phyloP scores from a whole-genome alignment of 1,140 invertebrate species.

The Lineus longissimus region DNA sequence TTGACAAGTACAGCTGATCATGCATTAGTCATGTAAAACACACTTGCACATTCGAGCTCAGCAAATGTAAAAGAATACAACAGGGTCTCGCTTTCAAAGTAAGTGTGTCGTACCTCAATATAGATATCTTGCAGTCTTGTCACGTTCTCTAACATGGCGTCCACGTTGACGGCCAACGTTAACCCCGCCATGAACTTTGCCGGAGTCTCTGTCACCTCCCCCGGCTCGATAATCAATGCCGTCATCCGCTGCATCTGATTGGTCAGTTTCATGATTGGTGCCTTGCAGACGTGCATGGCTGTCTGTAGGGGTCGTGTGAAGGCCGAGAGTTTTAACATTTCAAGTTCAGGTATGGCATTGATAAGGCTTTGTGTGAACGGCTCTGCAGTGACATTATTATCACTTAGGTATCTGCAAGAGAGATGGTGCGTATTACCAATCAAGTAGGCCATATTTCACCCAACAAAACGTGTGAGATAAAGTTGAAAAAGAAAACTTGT shows the following conservation, averaged over 20 bases:
- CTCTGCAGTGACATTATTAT: conserved; percentile 63
- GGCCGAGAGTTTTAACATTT: conserved; percentile 79
- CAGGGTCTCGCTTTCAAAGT: not conserved
- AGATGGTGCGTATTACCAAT: no score
- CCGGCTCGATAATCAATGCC: conserved; percentile 80
- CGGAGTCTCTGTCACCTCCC: conserved; percentile 74
- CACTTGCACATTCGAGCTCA: not conserved
- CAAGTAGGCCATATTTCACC: no score
- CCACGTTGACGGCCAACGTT: conserved; percentile 77
- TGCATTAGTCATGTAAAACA: not conserved
- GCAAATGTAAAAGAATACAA: not conserved
- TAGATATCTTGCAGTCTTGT: conserved; percentile 68
- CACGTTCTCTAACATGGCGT: conserved; percentile 80
- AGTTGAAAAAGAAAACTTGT: no score
- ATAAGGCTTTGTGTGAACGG: conserved; percentile 76
- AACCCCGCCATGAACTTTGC: conserved; percentile 92
- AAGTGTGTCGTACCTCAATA: conserved; percentile 64
- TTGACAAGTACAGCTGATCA: not conserved
- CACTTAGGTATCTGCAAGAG: conserved; percentile 49
- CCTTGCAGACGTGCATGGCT: conserved; percentile 59
- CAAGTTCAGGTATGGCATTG: conserved; percentile 69
- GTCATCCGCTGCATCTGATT: conserved; percentile 58
- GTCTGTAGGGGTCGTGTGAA: conserved; percentile 77
- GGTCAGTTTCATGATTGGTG: conserved; percentile 25
- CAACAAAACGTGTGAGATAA: no score